Evolutionary conservation across 2,797 vertebrate species (phyloP).

Genomic region (Mastacembelus armatus): DNA sequence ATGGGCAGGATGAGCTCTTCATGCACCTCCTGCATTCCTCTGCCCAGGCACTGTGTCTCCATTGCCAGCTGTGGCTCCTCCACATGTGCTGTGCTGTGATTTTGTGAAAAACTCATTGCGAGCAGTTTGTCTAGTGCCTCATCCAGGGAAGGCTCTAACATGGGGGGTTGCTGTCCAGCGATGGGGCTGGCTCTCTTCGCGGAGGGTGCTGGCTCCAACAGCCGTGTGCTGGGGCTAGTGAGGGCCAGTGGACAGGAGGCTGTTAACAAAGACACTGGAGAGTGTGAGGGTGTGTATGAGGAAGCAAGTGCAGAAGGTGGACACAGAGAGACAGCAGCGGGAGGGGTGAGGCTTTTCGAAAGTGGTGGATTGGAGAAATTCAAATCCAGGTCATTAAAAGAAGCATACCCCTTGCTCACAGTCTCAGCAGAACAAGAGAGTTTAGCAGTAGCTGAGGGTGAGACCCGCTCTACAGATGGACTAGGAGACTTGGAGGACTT

Average conservation of each 20-base stretch:
- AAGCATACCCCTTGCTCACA: conserved; percentile 29
- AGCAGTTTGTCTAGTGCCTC: conserved; percentile 82
- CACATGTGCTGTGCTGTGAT: neutral
- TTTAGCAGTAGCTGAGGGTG: conserved; percentile 56
- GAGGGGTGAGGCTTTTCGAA: conserved; percentile 57
- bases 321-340: conserved; percentile 25
- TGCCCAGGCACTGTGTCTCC: conserved; percentile 30
- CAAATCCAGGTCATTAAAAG: conserved; percentile 48
- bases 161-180: conserved; percentile 22
- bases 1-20: conserved; percentile 82
- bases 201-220: conserved; percentile 7
- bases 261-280: conserved; percentile 28
- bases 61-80: conserved; percentile 38
- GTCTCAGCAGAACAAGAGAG: conserved; percentile 47
- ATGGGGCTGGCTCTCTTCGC: conserved; percentile 40
- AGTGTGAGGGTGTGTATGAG: conserved; percentile 57
- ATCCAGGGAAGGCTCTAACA: conserved; percentile 71
- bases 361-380: conserved; percentile 45
- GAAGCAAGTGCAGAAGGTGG: conserved; percentile 18
- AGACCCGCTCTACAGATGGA: conserved; percentile 62
- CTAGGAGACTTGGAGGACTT: conserved; percentile 69
- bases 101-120: conserved; percentile 77
- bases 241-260: conserved; percentile 33
- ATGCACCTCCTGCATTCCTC: conserved; percentile 64
- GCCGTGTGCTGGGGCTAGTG: conserved; percentile 43